phyloP scores from a whole-genome alignment of 2,888 invertebrate species.

The Synergus laeviventris region DNA sequence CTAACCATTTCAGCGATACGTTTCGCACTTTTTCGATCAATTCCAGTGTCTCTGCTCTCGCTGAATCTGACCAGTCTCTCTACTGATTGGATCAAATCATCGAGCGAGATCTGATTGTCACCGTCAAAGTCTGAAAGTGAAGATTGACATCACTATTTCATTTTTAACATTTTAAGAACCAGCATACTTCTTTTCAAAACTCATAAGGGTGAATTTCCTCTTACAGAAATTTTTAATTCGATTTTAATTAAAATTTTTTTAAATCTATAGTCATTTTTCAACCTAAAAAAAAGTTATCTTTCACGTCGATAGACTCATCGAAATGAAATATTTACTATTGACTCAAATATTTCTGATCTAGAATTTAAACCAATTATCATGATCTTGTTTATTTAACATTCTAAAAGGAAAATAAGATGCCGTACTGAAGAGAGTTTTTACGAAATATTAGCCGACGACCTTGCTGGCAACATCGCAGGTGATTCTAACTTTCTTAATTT shows the following conservation, averaged over 20 bases:
- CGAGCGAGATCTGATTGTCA: conserved; percentile 79
- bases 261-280: background rate
- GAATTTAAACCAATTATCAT: background rate
- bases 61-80: conserved; percentile 77
- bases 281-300: background rate
- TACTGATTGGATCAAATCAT: conserved; percentile 79
- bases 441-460: conserved; percentile 6
- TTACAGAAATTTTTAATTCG: background rate
- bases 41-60: conserved; percentile 67
- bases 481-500: conserved; percentile 37
- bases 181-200: conserved; percentile 27
- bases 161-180: background rate
- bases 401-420: background rate
- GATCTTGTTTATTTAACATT: background rate
- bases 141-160: conserved; percentile 43
- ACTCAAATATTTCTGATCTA: background rate
- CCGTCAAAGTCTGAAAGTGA: conserved; percentile 79
- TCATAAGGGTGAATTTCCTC: background rate
- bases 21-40: conserved; percentile 76
- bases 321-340: background rate
- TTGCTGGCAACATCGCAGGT: conserved; percentile 6
- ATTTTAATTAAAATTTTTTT: background rate
- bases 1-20: conserved; percentile 80
- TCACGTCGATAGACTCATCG: background rate
- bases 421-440: background rate